Evolutionary conservation across 2,797 vertebrate genomes (phyloP), one percentile per base, ranked within the genome.

Genomic region (Merluccius polli): DNA sequence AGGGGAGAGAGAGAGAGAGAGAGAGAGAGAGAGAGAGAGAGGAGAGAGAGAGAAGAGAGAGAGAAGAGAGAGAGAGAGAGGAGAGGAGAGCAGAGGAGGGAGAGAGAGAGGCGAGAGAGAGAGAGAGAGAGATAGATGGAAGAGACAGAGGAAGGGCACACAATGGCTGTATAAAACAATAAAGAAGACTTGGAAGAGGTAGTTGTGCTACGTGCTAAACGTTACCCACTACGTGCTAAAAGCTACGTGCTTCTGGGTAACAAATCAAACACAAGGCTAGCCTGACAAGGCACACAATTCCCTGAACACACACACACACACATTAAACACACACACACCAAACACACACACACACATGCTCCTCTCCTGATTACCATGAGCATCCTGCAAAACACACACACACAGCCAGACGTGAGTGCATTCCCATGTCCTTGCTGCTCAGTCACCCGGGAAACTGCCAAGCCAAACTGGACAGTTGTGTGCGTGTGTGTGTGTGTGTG

Each of bases 381-480:
- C 74, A 79, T 70, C 79, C 52, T 31, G 65, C 84, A 89, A 85
- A 83, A 80, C 83, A 81, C 48, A 72, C 75, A 76, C 80, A 77
- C 78, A 79, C 82, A 85, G 76, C 76, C 81, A 83, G 83, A 83
- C 87, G 83, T 81, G 77, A 82, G 76, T 31, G 24, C 70, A 24
- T 71, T 21, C 71, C 76, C 35, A 76, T 15, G 74, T 81, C 74
- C 81, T 24, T 7, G 21, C 48, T 59, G 48, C 48, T 59, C 84
- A 1, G 65, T 84, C 87, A 79, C 73, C 80, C 48, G 76, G 77
- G 82, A 83, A 85, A 80, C 70, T 72, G 84, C 86, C 86, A 87
- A 88, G 77, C 78, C 82, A 85, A 90, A 83, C 81, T 48, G 79
- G 83, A 87, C 84, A 33, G 35, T 8, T 35, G 44, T 4, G 48